These are phyloP conservation scores for Cremastobaeus sp. DNA, from an alignment of 2,888 invertebrate genomes.

Conservation along the genomic window DNA sequence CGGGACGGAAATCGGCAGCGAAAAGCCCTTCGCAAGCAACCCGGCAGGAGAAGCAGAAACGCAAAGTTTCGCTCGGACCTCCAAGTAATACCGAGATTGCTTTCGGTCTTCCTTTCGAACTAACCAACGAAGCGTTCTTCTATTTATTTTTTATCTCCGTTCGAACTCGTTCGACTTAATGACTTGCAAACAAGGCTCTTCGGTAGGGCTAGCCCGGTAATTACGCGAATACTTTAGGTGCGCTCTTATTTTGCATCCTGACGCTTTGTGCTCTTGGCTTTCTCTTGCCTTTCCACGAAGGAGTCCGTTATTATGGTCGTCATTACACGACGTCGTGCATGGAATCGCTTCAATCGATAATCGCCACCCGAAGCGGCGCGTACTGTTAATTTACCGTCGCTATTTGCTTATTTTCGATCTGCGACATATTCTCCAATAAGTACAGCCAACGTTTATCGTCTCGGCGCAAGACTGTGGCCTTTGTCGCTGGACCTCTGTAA, in stretches of 20 bases:
- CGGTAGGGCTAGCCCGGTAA: conserved; percentile 64
- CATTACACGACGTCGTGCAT: conserved; percentile 57
- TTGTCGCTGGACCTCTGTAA: too few species aligned
- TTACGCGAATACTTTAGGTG: conserved; percentile 64
- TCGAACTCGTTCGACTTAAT: conserved; percentile 64
- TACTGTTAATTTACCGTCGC: conserved; percentile 47
- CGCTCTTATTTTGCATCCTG: conserved; percentile 59
- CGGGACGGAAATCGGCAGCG: conserved; percentile 43
- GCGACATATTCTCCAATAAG: conserved; percentile 45
- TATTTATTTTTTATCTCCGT: conserved; percentile 55
- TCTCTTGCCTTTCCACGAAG: conserved; percentile 55
- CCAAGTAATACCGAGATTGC: conserved; percentile 64
- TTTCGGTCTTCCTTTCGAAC: conserved; percentile 63
- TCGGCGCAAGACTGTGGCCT: too few species aligned
- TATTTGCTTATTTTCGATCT: conserved; percentile 50
- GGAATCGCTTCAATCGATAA: conserved; percentile 57
- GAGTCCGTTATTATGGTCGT: conserved; percentile 56
- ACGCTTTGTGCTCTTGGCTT: conserved; percentile 57
- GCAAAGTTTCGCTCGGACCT: conserved; percentile 62
- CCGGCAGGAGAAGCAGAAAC: conserved; percentile 57
- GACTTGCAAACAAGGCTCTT: conserved; percentile 66
- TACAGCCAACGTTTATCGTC: conserved; percentile 17
- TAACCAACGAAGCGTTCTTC: conserved; percentile 58
- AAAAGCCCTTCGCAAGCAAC: conserved; percentile 47
- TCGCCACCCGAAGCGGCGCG: conserved; percentile 42